Conservation (phyloP, 2,888 invertebrate genomes). For the Epinotia demarniana region DNA sequence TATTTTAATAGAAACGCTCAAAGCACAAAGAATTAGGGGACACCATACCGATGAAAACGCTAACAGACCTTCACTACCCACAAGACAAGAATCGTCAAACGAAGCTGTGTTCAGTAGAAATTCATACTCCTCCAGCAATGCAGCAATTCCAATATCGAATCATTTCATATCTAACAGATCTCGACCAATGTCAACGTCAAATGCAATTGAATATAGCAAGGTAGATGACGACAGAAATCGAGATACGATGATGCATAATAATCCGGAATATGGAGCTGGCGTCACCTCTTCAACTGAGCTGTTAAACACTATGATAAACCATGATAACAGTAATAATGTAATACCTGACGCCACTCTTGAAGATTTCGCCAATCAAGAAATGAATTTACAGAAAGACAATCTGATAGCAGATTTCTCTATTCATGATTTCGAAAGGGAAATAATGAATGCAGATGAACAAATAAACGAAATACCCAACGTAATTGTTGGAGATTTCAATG, state of each 20-base stretch:
- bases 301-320: slow-evolving; percentile 57
- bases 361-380: slow-evolving; percentile 45
- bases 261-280: slow-evolving; percentile 39
- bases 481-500: slow-evolving; percentile 41
- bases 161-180: slow-evolving; percentile 16
- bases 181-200: neutral
- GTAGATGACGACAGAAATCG: slow-evolving; percentile 32
- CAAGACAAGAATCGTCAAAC: slow-evolving; percentile 38
- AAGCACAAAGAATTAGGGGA: slow-evolving; percentile 49
- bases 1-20: slow-evolving; percentile 60
- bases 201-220: neutral
- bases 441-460: slow-evolving; percentile 8
- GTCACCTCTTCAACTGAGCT: slow-evolving; percentile 62
- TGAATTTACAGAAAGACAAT: slow-evolving; percentile 7
- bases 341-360: slow-evolving; percentile 7
- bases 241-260: neutral
- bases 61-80: slow-evolving; percentile 48
- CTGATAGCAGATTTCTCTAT: neutral
- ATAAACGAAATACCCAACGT: neutral
- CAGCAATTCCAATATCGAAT: slow-evolving; percentile 6
- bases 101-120: slow-evolving; percentile 28
- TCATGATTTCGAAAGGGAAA: slow-evolving; percentile 45
- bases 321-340: slow-evolving; percentile 8
- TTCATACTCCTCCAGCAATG: slow-evolving; percentile 28
- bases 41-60: slow-evolving; percentile 53